Base-by-base conservation (phyloP, 1,140 invertebrate genomes). In the Solenopsis invicta region DNA sequence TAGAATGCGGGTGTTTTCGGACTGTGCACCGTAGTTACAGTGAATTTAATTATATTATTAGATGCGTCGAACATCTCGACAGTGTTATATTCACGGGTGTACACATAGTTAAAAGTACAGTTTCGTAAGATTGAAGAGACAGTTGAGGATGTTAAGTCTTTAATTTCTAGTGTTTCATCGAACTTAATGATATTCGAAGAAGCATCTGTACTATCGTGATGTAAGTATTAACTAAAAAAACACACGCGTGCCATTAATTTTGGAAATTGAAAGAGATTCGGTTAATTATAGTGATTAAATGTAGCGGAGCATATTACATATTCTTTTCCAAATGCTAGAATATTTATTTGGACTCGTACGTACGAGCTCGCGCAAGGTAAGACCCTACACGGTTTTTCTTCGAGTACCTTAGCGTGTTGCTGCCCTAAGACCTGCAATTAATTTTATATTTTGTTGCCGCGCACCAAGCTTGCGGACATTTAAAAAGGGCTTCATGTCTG, bases 381-480 rank as follows among this genome's bases (percentile, higher is more conserved):
- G 52, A 13, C 12, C 66, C 48, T 21, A 4, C 4, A 48, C 24
- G 12, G 10, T 59, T 41, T 69, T 80, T 21, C 77, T 52, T 61
- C 69, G 21, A 75, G 56, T 29, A 24, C 54, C 56, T 84, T 48
- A 59, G 78, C 78, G 52, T 71, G 67, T 34, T 34, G 37, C 52
- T 59, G 69, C 69, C 41, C 21, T 21, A 41, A 82, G 78, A 72
- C 56, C 67, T 72, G 80, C 69, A 50, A 84, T 84, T 84, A 84
- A 84, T 75, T 84, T 84, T 74, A 48, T 84, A 75, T 84, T 84
- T 84, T 75, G 80, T 84, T 84, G 69, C 69, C 37, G 80, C 69
- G 56, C 69, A 61, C 69, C 37, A 48, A 34, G 67, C 24, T 59
- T 37, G 67, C 67, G 67, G 67, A 82, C 80, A 82, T 74, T 82